Evolutionary conservation across 2,888 invertebrate genomes (phyloP), one percentile per base, ranked within the genome.

Genomic region (Strigamia transsilvanica): DNA sequence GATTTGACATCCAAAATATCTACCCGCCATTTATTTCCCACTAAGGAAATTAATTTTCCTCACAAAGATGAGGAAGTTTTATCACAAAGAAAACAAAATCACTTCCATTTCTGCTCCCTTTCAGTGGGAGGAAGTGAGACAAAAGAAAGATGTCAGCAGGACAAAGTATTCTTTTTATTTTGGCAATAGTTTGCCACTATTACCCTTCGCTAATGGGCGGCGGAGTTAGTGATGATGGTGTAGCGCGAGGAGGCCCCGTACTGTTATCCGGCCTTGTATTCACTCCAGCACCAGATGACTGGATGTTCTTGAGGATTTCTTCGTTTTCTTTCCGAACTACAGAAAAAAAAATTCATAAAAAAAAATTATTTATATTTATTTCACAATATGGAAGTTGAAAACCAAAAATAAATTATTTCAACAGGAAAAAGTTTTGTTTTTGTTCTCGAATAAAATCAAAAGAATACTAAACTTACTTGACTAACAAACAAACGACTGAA

Each of bases 1-100:
- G 73, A 73, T 73, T 27, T 23, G 73, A 73, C 73, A 73, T 32
- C 73, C 23, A 73, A 73, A 32, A 32, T 73, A 73, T 73, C 73
- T 73, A 73, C 73, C 73, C 13, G 23, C 32, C 32, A 27, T 15
- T n/a, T 23, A 73, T 32, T 73, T 73, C 73, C 73, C 73, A 73
- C 73, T 73, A 73, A 73, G 73, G 73, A 73, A 73, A 73, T 73
- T 73, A 73, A 73, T 32, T 73, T 73, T 13, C 73, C 73, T 32
- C 73, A n/a, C 23, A 12, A 73, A 73, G 32, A 27, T 73, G 73
- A 73, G 73, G 73, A 73, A 73, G 2, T 6, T 73, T 13, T 32
- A 73, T 73, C 73, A 73, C 73, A 73, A 73, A 73, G 73, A 73
- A 56, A 73, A 73, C 73, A 73, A 73, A 73, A 27, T 73, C 73